Base-by-base conservation (phyloP, 2,888 invertebrate species). In the Adineta ricciae region DNA sequence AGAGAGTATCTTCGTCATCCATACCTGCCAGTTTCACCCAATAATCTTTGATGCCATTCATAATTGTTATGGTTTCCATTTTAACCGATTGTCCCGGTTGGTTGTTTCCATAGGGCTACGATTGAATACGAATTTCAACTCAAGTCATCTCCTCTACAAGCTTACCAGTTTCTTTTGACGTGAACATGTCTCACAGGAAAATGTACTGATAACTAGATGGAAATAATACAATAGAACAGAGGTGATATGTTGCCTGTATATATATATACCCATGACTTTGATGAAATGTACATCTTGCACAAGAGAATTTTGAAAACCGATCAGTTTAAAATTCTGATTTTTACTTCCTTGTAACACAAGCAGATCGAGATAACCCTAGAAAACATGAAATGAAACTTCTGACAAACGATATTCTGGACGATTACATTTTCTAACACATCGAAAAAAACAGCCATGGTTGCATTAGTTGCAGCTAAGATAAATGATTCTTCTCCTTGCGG, bases 241-340 rank as follows among this genome's bases (percentile, higher is more conserved):
- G 11, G 14, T 2, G n/a, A 49, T n/a, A 14, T 3, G 4, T 14
- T n/a, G 2, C 4, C 38, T 50, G 3, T 24, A 8, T 54, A n/a
- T 27, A 2, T 24, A 86, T 87, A 86, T 87, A 90, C 90, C 90
- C 87, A 89, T 89, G 0, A 96, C 95, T 92, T 97, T 97, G 1
- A 97, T 93, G 89, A 97, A 97, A 90, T 96, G 96, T 0, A 96
- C 95, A 90, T 97, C 97, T 91, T 95, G 95, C 88, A 95, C 95
- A 84, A 96, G 92, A 87, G 94, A 94, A 90, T 96, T 97, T 89
- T 93, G 93, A 88, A 95, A 94, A 1, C 96, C 95, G 86, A 73
- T 54, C 46, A 84, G 38, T 24, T 56, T 38, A 32, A 83, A 85
- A 32, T 19, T 46, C 9, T 64, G 27, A 4, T 50, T 36, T 83